Percentiles rank a stretch among this genome's conserved stretches.
Conservation (phyloP, 2,113 vertebrate species). For the Sminthopsis crassicaudata region DNA sequence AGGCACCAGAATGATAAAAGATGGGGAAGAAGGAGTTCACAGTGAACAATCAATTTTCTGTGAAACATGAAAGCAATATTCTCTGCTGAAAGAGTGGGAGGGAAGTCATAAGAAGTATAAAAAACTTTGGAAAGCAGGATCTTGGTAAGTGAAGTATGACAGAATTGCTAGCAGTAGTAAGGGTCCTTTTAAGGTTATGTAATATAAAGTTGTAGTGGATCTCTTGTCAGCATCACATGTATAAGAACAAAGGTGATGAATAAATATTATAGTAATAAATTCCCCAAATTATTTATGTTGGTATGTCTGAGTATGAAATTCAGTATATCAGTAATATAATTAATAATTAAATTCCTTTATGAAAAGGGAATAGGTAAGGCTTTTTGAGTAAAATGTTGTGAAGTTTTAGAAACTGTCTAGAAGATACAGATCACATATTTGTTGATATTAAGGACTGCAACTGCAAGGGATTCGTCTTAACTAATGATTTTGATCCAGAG, state of each 20-base stretch:
- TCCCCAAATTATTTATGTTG: background rate
- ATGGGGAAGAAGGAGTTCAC: too few species aligned
- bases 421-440: background rate
- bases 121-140: background rate
- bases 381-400: background rate
- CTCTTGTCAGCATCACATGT: background rate
- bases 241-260: background rate
- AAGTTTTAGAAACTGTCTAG: background rate
- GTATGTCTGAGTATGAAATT: background rate
- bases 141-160: too few species aligned
- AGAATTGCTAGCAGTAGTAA: background rate
- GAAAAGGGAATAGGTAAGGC: background rate
- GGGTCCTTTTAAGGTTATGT: background rate
- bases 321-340: background rate
- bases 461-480: background rate
- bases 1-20: too few species aligned
- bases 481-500: background rate
- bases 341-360: background rate
- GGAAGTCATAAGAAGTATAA: background rate
- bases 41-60: too few species aligned
- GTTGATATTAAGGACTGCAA: background rate
- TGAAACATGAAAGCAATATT: background rate
- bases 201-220: background rate
- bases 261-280: background rate
- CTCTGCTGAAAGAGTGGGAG: background rate